Base-by-base conservation (phyloP, 2,888 invertebrate genomes). In the Drosophila nr. fundita region DNA sequence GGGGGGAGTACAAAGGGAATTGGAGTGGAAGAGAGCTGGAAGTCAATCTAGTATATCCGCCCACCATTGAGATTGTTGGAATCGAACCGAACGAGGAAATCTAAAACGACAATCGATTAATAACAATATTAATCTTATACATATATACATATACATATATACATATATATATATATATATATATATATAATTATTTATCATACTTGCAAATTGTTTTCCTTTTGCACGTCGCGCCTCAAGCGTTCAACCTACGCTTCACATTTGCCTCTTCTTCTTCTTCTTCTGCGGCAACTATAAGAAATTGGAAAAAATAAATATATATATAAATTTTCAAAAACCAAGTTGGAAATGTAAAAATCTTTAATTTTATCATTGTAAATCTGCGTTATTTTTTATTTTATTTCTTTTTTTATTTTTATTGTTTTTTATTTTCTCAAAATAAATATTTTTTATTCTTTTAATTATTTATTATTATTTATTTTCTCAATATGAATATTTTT, bases 21-120 rank as follows among this genome's bases (percentile, higher is more conserved):
- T 87, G 87, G 89, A 80, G 73, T 87, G 87, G 85, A 89, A 80
- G 82, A 78, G 64, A 73, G 67, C 69, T 78, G 81, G 73, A 78
- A 63, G 30, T 76, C n/a, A 58, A 24, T 59, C 57, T 57, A n/a
- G 72, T 72, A 64, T 79, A 72, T 64, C 63, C 77, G 78, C 81
- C 81, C 81, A 87, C 74, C 85, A 86, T 87, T 87, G 80, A 81
- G 73, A 81, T 72, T 68, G 27, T 73, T 66, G 54, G 40, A 36
- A 15, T 10, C 30, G 15, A 30, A 48, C 36, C 42, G 49, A 48
- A 54, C 40, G 55, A 74, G 63, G 45, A 80, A 76, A 81, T 75
- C 83, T 83, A 21, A 10, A 38, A 30, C 36, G 61, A 58, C 2
- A 53, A 34, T 21, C 2, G 10, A 52, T 27, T 27, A 18, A 54